Conservation (phyloP, 1,140 invertebrate species). For the Pectinophora gossypiella region DNA sequence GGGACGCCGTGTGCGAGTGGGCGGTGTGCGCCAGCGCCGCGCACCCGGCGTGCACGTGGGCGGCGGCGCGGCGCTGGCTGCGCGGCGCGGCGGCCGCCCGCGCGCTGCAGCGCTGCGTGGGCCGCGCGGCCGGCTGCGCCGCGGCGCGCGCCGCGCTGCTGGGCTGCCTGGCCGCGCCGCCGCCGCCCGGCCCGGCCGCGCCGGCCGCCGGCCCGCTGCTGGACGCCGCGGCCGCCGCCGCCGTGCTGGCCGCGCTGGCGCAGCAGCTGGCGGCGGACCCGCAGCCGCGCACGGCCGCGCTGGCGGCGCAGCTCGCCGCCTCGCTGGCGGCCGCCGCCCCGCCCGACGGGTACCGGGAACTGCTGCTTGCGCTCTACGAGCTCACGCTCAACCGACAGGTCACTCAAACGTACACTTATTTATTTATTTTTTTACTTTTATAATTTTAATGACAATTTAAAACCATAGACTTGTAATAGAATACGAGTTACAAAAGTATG, state of each 20-base stretch:
- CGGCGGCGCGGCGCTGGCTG: slow-evolving; percentile 20
- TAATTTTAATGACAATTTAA: too few relatives aligned
- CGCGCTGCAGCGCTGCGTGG: slow-evolving; percentile 2
- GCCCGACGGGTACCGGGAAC: neutral
- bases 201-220: neutral
- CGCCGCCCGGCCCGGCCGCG: slow-evolving; percentile 6
- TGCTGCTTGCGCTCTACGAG: too few relatives aligned
- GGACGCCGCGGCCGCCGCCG: neutral
- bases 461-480: too few relatives aligned
- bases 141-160: slow-evolving; percentile 5
- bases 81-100: slow-evolving; percentile 11
- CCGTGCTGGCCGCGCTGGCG: neutral
- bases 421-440: too few relatives aligned
- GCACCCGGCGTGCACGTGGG: slow-evolving; percentile 22
- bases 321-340: neutral
- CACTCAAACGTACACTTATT: too few relatives aligned
- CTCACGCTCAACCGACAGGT: too few relatives aligned
- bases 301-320: neutral
- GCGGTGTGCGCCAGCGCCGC: slow-evolving; percentile 26
- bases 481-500: too few relatives aligned
- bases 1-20: slow-evolving; percentile 37
- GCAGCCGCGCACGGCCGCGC: neutral
- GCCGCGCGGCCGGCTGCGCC: slow-evolving; percentile 3
- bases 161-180: slow-evolving; percentile 1
- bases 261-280: neutral